These are phyloP conservation scores for Istiophorus platypterus DNA, from an alignment of 2,113 vertebrate genomes.

Conservation along the genomic window DNA sequence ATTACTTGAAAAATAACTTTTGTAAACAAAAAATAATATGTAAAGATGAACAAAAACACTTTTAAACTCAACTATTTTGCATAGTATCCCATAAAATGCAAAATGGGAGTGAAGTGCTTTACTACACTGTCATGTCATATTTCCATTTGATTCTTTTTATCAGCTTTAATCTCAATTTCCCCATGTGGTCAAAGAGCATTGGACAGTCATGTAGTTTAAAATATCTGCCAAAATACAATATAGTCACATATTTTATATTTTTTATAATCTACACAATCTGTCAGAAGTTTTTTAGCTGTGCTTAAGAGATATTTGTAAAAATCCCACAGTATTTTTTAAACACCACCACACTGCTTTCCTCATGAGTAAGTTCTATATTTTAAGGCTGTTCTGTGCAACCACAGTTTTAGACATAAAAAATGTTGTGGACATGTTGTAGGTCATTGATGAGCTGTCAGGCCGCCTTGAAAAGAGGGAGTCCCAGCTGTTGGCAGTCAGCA, in stretches of 20 bases:
- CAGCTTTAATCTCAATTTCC: neutral
- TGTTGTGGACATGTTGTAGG: slow-evolving; percentile 78
- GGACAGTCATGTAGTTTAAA: neutral
- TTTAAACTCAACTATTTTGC: neutral
- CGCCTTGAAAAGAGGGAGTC: slow-evolving; percentile 95
- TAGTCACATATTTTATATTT: too few species aligned
- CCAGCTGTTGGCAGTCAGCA: slow-evolving; percentile 93
- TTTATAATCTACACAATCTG: too few species aligned
- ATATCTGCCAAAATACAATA: neutral
- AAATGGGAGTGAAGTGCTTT: neutral
- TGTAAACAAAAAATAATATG: neutral
- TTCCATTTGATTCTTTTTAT: neutral
- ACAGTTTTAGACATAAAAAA: neutral
- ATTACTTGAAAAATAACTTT: neutral
- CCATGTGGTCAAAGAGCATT: neutral
- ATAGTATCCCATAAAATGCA: neutral
- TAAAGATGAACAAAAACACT: neutral
- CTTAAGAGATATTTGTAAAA: neutral
- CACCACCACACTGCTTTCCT: neutral
- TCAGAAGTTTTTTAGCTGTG: neutral
- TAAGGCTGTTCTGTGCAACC: neutral
- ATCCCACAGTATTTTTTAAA: neutral
- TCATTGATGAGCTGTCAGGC: slow-evolving; percentile 90
- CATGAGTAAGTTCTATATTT: neutral
- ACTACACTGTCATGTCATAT: neutral